Base-by-base conservation (phyloP, 2,113 vertebrate species). In the zebrafish (Danio rerio) region DNA sequence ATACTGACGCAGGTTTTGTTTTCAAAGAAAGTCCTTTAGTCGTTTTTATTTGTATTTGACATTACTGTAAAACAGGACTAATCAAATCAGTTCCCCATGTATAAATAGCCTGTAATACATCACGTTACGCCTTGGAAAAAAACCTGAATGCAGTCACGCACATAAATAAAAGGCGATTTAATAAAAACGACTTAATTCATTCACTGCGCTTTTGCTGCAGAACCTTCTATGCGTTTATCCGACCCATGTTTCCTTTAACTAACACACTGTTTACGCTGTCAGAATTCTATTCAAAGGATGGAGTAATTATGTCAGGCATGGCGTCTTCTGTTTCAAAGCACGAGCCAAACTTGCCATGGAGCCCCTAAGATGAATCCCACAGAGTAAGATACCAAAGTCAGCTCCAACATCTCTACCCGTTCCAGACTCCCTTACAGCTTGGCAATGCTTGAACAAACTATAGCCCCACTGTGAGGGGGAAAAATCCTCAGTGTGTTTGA, bases 241-340 rank as follows among this genome's bases (percentile, higher is more conserved):
- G 61, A 31, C 55, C 75, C 65, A 50, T 43, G 72, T 66, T 31
- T 63, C 70, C 72, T 83, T 84, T 81, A 88, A 85, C 63, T 74
- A 83, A 81, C 58, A 50, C 71, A 65, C 71, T 74, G 80, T 79
- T 79, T 83, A 75, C n/a, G 52, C 83, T 86, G 70, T 81, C 70
- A 79, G 63, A 73, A 72, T 49, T 18, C 78, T 81, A 81, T 86
- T 88, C 71, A 85, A 3, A 83, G 80, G 86, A 82, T 53, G 49
- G 81, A 81, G 81, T 77, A 82, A 82, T 84, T 86, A 84, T 85
- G 82, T 84, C 83, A 81, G 82, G 53, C 86, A 52, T 81, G 62
- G 21, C 59, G 72, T 84, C 66, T 84, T 71, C 16, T 16, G 81
- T 88, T 88, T 87, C 80, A 66, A 65, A 81, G 75, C 20, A 9